A percentile compares a stretch with the other conserved stretches of the same genome.
Evolutionary conservation across 92 coral and sea anemone genomes (phyloP).

Genomic region (Siderastrea radians): DNA sequence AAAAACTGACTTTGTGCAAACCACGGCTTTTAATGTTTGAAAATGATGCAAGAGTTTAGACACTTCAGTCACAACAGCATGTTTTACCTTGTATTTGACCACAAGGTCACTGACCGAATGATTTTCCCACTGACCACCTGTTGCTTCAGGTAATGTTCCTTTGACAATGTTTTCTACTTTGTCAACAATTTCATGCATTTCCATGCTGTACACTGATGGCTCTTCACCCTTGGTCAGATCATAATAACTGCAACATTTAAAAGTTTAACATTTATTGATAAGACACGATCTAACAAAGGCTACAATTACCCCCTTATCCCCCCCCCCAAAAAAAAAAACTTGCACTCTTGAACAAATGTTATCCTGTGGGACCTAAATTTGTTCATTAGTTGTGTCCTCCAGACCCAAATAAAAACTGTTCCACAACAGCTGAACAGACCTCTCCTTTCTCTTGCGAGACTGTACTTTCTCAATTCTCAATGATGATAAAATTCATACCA

Average conservation of each 20-base stretch:
- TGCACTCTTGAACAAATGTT: too few relatives aligned
- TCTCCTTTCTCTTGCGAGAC: too few relatives aligned
- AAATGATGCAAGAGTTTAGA: background rate
- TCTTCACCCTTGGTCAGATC: conserved; percentile 56
- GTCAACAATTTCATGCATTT: conserved; percentile 60
- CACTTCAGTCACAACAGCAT: background rate
- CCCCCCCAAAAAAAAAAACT: too few relatives aligned
- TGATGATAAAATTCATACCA: too few relatives aligned
- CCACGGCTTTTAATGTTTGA: background rate
- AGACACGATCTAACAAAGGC: too few relatives aligned
- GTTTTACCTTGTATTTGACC: conserved; percentile 52
- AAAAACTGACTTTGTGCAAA: too few relatives aligned
- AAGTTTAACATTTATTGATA: background rate
- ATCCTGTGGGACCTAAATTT: too few relatives aligned
- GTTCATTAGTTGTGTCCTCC: too few relatives aligned
- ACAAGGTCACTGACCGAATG: conserved; percentile 45
- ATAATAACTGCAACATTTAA: conserved; percentile 71
- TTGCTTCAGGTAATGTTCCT: conserved; percentile 29
- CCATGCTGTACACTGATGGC: conserved; percentile 71
- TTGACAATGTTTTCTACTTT: conserved; percentile 62
- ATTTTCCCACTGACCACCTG: conserved; percentile 11
- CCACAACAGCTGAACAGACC: too few relatives aligned
- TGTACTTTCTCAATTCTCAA: too few relatives aligned
- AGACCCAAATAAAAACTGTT: too few relatives aligned
- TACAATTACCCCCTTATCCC: too few relatives aligned